A percentile compares a stretch with the other conserved stretches of the same genome.
phyloP scores from a whole-genome alignment of 2,888 invertebrate species.

The Auanema freiburgensis region DNA sequence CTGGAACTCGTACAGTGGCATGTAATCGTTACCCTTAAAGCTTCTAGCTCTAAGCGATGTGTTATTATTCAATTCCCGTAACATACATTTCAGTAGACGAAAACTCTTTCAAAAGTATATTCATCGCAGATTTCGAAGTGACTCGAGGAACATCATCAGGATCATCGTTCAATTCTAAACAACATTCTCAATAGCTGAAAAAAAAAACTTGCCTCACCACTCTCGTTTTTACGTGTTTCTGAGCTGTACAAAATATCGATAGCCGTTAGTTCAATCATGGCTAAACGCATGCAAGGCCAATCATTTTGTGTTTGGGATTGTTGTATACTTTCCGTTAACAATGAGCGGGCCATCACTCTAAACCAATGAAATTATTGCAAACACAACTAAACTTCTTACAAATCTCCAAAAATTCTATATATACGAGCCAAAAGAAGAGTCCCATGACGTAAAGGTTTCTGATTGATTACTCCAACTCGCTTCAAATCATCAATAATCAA shows the following conservation, averaged over 20 bases:
- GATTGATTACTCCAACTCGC: slow-evolving; percentile 15
- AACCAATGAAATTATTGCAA: not conserved
- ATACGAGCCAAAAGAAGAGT: slow-evolving; percentile 32
- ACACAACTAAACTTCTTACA: slow-evolving; percentile 12
- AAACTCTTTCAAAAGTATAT: too few relatives aligned
- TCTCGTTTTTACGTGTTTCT: not conserved
- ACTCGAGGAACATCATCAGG: too few relatives aligned
- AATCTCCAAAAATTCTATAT: slow-evolving; percentile 27
- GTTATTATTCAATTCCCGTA: too few relatives aligned
- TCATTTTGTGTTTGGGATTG: slow-evolving; percentile 28
- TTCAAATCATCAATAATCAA: not conserved
- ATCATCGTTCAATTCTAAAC: not conserved
- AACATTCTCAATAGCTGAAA: slow-evolving; percentile 2
- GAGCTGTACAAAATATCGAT: not conserved
- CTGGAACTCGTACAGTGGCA: too few relatives aligned
- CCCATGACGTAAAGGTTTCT: slow-evolving; percentile 27
- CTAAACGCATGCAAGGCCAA: slow-evolving; percentile 25
- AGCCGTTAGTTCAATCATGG: slow-evolving; percentile 22
- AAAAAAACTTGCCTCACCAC: not conserved
- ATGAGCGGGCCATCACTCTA: slow-evolving; percentile 4
- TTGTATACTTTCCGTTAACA: slow-evolving; percentile 27
- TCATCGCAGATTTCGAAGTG: too few relatives aligned
- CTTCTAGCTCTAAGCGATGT: too few relatives aligned
- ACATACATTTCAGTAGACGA: too few relatives aligned
- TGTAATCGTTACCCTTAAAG: too few relatives aligned